Conservation (phyloP, 2,113 vertebrate genomes). For the Ramphastos sulfuratus region DNA sequence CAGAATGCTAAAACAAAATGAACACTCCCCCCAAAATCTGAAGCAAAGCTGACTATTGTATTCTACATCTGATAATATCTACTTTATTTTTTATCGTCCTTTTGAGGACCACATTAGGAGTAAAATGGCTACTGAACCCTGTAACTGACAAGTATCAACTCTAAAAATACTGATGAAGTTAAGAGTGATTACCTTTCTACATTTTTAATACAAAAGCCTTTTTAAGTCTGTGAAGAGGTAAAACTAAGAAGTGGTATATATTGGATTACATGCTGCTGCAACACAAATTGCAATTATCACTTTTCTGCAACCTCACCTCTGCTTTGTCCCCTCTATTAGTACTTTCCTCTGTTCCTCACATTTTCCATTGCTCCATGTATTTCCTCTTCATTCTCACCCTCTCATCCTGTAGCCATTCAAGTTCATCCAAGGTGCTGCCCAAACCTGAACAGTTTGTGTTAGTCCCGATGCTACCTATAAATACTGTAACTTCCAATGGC, state of each 20-base stretch:
- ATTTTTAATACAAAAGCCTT: not conserved
- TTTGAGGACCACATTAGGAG: not conserved
- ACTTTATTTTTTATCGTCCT: not conserved
- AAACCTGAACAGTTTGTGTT: not conserved
- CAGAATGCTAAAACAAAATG: not conserved
- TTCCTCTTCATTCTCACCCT: not conserved
- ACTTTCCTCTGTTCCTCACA: not conserved
- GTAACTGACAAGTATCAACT: not conserved
- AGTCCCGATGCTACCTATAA: not conserved
- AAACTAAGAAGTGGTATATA: not conserved
- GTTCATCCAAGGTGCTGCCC: not conserved
- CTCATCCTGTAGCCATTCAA: not conserved
- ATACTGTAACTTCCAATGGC: not conserved
- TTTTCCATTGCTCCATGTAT: not conserved
- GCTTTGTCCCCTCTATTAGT: not conserved
- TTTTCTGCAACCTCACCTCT: not conserved
- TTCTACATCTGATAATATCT: fast-evolving
- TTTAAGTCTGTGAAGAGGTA: not conserved
- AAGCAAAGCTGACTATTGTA: not conserved
- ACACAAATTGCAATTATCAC: not conserved
- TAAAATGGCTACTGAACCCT: not conserved
- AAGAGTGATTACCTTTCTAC: not conserved
- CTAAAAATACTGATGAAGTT: not conserved
- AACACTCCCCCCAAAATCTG: not conserved
- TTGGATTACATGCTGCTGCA: not conserved